These are phyloP conservation scores for Sinelater perroti DNA, from an alignment of 2,888 invertebrate species.

Conservation along the genomic window DNA sequence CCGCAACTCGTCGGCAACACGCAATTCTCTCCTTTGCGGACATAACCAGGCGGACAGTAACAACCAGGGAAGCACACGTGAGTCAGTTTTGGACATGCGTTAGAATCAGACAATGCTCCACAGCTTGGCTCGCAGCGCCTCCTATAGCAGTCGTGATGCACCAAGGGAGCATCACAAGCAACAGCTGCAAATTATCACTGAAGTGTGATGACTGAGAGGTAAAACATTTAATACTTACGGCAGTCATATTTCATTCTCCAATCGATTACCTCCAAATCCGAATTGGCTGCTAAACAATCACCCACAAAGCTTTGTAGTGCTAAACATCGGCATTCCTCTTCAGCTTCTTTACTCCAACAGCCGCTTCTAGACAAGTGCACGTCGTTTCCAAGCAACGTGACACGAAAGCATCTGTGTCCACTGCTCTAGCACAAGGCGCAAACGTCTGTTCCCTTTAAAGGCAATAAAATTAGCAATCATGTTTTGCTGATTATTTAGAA, in stretches of 20 bases:
- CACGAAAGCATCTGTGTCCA: slow-evolving; percentile 75
- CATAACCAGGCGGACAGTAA: slow-evolving; percentile 81
- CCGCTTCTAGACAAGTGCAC: slow-evolving; percentile 74
- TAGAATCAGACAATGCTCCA: slow-evolving; percentile 66
- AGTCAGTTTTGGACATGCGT: slow-evolving; percentile 70
- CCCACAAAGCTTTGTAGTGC: slow-evolving; percentile 76
- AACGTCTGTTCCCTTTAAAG: slow-evolving; percentile 66
- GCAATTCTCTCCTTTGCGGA: slow-evolving; percentile 74
- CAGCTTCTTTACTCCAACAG: slow-evolving; percentile 54
- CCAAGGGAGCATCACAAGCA: slow-evolving; percentile 76
- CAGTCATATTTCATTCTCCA: slow-evolving; percentile 80
- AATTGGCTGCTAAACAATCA: slow-evolving; percentile 74
- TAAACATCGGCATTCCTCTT: slow-evolving; percentile 72
- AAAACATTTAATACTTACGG: slow-evolving; percentile 71
- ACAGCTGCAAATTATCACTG: slow-evolving; percentile 64
- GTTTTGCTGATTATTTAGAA: background rate
- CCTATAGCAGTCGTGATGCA: slow-evolving; percentile 85
- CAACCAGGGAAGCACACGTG: slow-evolving; percentile 84
- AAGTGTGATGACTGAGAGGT: too few species aligned
- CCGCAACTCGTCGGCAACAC: slow-evolving; percentile 76
- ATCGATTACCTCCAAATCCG: slow-evolving; percentile 69
- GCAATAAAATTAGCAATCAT: background rate
- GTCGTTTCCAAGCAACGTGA: slow-evolving; percentile 78
- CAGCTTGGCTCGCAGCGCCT: slow-evolving; percentile 83
- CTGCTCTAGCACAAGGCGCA: slow-evolving; percentile 68